phyloP scores from a whole-genome alignment of 2,888 invertebrate species.

The Ectemnius lituratus region DNA sequence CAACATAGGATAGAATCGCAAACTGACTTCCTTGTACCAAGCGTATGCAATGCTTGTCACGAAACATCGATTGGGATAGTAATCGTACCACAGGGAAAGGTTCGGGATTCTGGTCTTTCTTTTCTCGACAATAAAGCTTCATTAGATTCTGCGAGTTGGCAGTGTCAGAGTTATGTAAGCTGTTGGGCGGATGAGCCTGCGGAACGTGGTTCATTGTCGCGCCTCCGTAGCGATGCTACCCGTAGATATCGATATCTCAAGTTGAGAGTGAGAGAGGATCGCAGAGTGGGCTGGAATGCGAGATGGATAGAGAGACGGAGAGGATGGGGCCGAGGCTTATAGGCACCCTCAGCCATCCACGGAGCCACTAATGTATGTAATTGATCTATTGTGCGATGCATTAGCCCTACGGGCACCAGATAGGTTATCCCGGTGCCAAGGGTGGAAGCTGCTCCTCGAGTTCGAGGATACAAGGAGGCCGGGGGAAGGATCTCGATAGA shows the following conservation, averaged over 20 bases:
- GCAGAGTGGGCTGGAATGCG: slow-evolving; percentile 18
- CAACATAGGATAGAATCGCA: no score
- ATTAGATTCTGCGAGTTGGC: slow-evolving; percentile 36
- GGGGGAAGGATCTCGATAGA: slow-evolving; percentile 45
- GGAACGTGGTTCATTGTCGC: slow-evolving; percentile 47
- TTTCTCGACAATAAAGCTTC: slow-evolving; percentile 34
- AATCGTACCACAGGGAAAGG: no score
- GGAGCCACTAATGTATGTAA: slow-evolving; percentile 74
- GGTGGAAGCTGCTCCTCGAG: slow-evolving; percentile 37
- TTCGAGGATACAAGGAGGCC: slow-evolving; percentile 23
- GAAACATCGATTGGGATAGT: no score
- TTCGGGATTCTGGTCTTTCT: no score
- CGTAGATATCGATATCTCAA: slow-evolving; percentile 63
- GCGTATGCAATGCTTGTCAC: no score
- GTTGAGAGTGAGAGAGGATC: slow-evolving; percentile 15
- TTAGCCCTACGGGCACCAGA: slow-evolving; percentile 69
- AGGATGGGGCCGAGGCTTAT: slow-evolving; percentile 49
- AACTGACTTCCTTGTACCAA: no score
- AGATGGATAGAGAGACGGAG: slow-evolving; percentile 36
- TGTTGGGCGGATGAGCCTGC: slow-evolving; percentile 25
- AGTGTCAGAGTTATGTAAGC: background rate
- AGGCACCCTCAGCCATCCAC: slow-evolving; percentile 68
- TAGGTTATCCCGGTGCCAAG: slow-evolving; percentile 59
- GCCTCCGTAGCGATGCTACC: slow-evolving; percentile 45
- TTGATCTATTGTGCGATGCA: slow-evolving; percentile 76